Base-by-base conservation (phyloP, 2,797 vertebrate species). In the Onychomys leucogaster region DNA sequence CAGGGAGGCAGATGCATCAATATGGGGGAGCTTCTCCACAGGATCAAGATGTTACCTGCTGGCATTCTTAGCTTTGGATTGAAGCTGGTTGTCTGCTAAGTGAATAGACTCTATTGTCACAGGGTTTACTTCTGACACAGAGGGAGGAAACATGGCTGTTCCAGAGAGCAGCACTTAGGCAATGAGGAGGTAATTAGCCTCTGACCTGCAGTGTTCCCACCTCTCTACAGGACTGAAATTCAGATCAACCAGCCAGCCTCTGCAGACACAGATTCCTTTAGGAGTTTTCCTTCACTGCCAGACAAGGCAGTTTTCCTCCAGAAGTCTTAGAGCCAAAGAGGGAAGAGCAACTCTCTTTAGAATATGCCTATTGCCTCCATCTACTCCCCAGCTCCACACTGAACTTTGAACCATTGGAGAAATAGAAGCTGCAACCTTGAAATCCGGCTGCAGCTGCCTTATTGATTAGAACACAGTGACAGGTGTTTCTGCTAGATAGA, bases 311-410 rank as follows among this genome's bases (percentile, higher is more conserved):
- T 7, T 41, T 83, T 0, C 14, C 25, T 61, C 41, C 34, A 81
- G 52, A 16, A 61, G 12, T 82, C 80, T 82, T 78, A 41, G 2
- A 55, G 4, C 21, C 57, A 81, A 59, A 81, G 12, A 59, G 61
- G 29, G 41, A n/a, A 41, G 2, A 63, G 37, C 11, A 17, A 43
- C 97, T 93, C 98, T 99, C 32, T 23, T 49, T 34, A 14, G 82
- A 67, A 49, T 67, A 34, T 49, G 10, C 29, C 29, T 29, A 34
- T 52, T 83, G 32, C 57, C 29, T 37, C 9, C 57, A 61, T 59
- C 12, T 59, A 4, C 4, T 59, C 41, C 7, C 19, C 13, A 25
- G 37, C 29, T 65, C 5, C 13, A 69, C 14, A 12, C 25, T n/a
- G 63, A 69, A 4, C 55, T 82, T 61, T 61, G 80, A 41, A 61